These are phyloP conservation scores for Lasioglossum zephyrum DNA, from an alignment of 2,888 invertebrate genomes.

Conservation along the genomic window DNA sequence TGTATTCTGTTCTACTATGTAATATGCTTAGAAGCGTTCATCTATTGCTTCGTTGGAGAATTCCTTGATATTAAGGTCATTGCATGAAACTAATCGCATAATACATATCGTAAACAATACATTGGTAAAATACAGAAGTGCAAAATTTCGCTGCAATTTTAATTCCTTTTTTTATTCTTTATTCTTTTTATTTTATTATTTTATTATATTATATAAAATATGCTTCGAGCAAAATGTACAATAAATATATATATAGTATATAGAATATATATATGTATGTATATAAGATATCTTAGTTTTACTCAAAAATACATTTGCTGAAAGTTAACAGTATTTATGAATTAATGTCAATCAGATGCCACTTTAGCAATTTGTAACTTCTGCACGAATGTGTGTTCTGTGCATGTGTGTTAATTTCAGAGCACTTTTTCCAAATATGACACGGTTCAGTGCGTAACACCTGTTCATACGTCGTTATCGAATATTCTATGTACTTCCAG, in stretches of 20 bases:
- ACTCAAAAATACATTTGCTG: background rate
- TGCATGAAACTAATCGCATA: background rate
- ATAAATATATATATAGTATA: background rate
- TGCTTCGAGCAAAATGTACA: background rate
- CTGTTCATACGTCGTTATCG: background rate
- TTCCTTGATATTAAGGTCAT: conserved; percentile 61
- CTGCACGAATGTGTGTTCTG: background rate
- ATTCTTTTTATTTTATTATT: too few species aligned
- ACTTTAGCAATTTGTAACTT: background rate
- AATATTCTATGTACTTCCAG: conserved; percentile 36
- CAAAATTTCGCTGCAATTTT: background rate
- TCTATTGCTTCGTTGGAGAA: conserved; percentile 68
- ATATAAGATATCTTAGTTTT: too few species aligned
- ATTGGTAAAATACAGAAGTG: background rate
- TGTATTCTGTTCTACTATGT: conserved; percentile 53
- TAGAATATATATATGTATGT: too few species aligned
- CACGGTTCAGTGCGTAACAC: background rate
- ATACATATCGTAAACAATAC: background rate
- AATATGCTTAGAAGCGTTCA: conserved; percentile 58
- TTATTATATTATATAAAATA: too few species aligned
- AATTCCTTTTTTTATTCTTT: too few species aligned
- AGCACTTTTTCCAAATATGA: background rate
- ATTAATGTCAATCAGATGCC: background rate
- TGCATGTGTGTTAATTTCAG: background rate
- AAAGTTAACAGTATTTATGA: background rate